A percentile compares a stretch with the other conserved stretches of the same genome.
Evolutionary conservation across 1,140 invertebrate species (phyloP).

Genomic region (Macrotrachela quadricornifera): DNA sequence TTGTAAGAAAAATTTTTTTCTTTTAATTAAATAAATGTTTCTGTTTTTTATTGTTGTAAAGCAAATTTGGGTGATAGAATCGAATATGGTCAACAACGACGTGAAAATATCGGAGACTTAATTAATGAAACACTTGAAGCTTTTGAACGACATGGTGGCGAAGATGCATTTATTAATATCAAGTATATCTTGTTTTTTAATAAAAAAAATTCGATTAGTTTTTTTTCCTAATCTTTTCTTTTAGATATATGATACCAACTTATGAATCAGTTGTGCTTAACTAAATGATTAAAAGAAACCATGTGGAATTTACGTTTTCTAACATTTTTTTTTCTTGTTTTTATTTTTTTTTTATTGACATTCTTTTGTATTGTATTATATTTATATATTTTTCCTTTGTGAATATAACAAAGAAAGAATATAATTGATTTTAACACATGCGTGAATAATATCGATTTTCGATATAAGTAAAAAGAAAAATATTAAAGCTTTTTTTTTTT

Average conservation of each 20-base stretch:
- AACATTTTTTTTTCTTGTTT: no score
- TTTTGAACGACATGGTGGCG: slow-evolving; percentile 63
- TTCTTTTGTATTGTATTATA: no score
- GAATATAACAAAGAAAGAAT: no score
- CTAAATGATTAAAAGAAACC: slow-evolving; percentile 19
- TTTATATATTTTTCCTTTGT: no score
- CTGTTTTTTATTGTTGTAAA: slow-evolving; percentile 15
- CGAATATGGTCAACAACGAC: slow-evolving; percentile 48
- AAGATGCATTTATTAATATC: slow-evolving; percentile 83
- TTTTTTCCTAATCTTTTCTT: no score
- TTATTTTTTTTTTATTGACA: no score
- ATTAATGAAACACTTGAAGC: slow-evolving; percentile 76
- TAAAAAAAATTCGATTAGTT: no score
- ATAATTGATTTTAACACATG: no score
- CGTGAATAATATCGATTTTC: no score
- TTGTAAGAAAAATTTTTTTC: slow-evolving; percentile 34
- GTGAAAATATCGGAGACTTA: slow-evolving; percentile 56
- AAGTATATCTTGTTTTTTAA: no score
- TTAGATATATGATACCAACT: slow-evolving; percentile 66
- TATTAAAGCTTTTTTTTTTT: no score
- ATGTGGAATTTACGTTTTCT: background rate
- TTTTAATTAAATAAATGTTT: background rate
- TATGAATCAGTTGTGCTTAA: slow-evolving; percentile 76
- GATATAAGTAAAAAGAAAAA: no score
- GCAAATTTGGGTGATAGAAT: slow-evolving; percentile 49